A percentile compares a stretch with the other conserved stretches of the same genome.
phyloP scores from a whole-genome alignment of 2,113 vertebrate genomes.

The Seriola aureovittata region DNA sequence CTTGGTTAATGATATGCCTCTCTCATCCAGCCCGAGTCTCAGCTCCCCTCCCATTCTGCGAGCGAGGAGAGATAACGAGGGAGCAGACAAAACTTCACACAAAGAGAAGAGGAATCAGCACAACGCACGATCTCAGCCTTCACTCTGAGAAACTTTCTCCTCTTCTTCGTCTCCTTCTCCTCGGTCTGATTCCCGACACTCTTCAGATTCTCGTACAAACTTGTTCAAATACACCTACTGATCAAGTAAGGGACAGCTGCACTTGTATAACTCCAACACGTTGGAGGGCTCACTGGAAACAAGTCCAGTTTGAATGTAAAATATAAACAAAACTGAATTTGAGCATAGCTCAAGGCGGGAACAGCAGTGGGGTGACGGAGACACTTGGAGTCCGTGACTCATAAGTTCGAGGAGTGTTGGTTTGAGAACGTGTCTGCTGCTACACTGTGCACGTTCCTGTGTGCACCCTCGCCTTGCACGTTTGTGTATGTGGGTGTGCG shows the following conservation, averaged over 20 bases:
- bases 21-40: conserved; percentile 65
- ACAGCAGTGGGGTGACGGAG: conserved; percentile 37
- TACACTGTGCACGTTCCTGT: conserved; percentile 23
- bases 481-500: conserved; percentile 8
- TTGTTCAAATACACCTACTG: conserved; percentile 62
- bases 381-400: conserved; percentile 56
- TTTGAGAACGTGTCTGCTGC: conserved; percentile 23
- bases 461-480: not conserved
- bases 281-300: conserved; percentile 44
- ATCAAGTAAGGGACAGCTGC: conserved; percentile 65
- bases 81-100: conserved; percentile 74
- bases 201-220: conserved; percentile 65
- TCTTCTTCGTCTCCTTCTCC: conserved; percentile 45
- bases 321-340: conserved; percentile 58
- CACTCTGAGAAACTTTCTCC: conserved; percentile 66
- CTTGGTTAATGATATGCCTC: conserved; percentile 77
- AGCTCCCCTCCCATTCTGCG: conserved; percentile 50
- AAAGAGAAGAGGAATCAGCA: conserved; percentile 65
- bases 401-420: conserved; percentile 27
- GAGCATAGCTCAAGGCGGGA: conserved; percentile 45
- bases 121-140: conserved; percentile 53
- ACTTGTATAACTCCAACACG: conserved; percentile 49
- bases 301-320: conserved; percentile 53
- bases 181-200: conserved; percentile 38
- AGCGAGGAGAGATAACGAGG: conserved; percentile 74